These are phyloP conservation scores for Pitta sordida DNA, from an alignment of 2,113 vertebrate genomes.

Conservation along the genomic window DNA sequence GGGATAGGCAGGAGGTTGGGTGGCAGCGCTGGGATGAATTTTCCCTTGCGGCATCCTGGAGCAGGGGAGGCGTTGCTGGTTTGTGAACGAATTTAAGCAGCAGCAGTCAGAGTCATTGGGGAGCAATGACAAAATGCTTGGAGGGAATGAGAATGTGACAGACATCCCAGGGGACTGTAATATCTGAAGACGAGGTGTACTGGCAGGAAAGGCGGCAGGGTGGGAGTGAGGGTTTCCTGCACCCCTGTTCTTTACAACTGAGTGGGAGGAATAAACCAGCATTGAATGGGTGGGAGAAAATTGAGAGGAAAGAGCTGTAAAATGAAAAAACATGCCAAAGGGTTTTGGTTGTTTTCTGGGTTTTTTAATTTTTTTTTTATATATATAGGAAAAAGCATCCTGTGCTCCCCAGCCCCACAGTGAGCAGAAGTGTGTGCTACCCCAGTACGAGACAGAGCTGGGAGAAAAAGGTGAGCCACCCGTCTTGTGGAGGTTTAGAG, in stretches of 20 bases:
- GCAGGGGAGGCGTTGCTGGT: background rate
- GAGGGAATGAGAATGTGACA: background rate
- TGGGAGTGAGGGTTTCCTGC: background rate
- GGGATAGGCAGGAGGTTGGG: background rate
- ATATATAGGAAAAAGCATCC: background rate
- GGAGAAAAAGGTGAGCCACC: conserved; percentile 9
- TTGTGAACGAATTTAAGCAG: conserved; percentile 36
- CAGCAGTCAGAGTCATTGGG: background rate
- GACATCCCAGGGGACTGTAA: background rate
- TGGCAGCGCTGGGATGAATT: background rate
- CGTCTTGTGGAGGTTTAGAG: background rate
- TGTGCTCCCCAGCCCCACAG: background rate
- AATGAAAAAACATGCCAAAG: background rate
- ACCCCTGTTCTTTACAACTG: background rate
- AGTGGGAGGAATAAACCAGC: background rate
- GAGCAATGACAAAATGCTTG: background rate
- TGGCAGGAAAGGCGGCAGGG: background rate
- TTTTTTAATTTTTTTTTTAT: background rate
- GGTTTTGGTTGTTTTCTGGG: background rate
- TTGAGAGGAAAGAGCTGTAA: background rate
- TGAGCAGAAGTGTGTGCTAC: background rate
- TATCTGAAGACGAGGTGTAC: background rate
- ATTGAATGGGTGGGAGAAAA: background rate
- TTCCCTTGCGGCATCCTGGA: background rate
- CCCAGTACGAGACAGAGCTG: background rate